Conservation (phyloP, 2,888 invertebrate species). For the Ornithoptera priamus region DNA sequence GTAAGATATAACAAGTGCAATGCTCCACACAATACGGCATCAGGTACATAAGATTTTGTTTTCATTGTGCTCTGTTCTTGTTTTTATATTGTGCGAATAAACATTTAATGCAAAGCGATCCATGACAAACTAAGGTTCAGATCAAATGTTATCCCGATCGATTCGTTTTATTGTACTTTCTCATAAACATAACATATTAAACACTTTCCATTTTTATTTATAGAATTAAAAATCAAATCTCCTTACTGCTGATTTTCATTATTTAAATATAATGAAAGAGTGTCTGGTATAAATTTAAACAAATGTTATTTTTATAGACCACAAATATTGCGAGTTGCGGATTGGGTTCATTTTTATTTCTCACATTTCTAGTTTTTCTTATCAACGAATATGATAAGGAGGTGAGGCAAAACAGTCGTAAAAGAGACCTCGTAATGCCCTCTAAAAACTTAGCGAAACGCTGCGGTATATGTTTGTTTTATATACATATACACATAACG, state of each 20-base stretch:
- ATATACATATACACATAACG: neutral
- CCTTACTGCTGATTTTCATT: too few relatives aligned
- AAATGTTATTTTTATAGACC: neutral
- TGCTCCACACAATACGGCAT: slow-evolving; percentile 54
- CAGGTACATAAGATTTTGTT: slow-evolving; percentile 34
- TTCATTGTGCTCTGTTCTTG: neutral
- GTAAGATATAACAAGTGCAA: slow-evolving; percentile 33
- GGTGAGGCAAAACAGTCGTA: neutral
- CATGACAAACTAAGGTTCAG: too few relatives aligned
- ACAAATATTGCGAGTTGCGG: too few relatives aligned
- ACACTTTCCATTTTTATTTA: too few relatives aligned
- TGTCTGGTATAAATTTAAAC: neutral
- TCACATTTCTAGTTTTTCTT: neutral
- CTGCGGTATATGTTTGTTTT: neutral
- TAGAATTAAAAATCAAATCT: too few relatives aligned
- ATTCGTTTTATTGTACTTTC: too few relatives aligned
- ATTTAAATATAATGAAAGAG: neutral
- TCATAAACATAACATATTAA: too few relatives aligned
- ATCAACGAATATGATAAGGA: neutral
- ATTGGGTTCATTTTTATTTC: too few relatives aligned
- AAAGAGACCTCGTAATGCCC: neutral
- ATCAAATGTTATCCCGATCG: too few relatives aligned
- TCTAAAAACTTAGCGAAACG: neutral
- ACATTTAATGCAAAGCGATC: neutral
- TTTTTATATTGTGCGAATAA: neutral